Conservation (phyloP, 2,888 invertebrate genomes). For the Aphodius sticticus region DNA sequence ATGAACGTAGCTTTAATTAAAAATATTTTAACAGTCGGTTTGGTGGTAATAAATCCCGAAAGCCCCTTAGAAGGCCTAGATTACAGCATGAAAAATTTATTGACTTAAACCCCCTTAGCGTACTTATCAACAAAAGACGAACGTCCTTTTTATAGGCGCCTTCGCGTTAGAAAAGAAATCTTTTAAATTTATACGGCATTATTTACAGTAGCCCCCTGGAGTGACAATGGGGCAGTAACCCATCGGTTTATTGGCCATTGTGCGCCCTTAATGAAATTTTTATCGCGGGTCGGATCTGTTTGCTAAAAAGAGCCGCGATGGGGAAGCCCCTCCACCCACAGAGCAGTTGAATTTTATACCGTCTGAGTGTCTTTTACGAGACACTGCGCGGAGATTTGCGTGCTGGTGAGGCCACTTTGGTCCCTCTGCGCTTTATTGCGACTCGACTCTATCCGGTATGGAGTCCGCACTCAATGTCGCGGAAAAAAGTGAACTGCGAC, state of each 20-base stretch:
- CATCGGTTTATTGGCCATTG: conserved; percentile 19
- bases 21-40: no score
- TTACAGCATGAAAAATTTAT: not conserved
- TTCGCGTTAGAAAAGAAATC: not conserved
- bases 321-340: no score
- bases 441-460: no score
- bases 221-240: conserved; percentile 24
- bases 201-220: not conserved
- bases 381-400: not conserved
- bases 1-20: no score
- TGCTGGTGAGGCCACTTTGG: not conserved
- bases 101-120: not conserved
- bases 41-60: no score
- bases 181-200: conserved; percentile 4
- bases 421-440: not conserved
- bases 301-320: conserved; percentile 16
- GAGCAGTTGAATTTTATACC: not conserved
- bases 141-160: not conserved
- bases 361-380: not conserved
- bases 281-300: conserved; percentile 22
- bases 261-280: conserved; percentile 23
- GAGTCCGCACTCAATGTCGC: not conserved
- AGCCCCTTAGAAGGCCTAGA: no score
- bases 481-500: not conserved
- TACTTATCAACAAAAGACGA: no score